Base-by-base conservation (phyloP, 2,797 vertebrate genomes). In the Alexandromys oeconomus region DNA sequence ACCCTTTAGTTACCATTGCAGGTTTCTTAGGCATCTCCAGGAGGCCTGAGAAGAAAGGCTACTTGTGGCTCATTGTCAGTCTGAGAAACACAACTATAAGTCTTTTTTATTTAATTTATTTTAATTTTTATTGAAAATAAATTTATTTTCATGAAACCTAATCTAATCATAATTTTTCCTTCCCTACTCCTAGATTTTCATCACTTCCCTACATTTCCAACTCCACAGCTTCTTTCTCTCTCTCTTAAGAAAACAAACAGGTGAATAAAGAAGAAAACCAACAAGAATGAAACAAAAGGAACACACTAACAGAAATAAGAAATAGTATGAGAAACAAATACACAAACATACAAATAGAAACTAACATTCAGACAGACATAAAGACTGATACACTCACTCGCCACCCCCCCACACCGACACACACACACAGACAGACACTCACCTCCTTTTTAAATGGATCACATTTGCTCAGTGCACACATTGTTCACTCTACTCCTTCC, bases 1-100 rank as follows among this genome's bases (percentile, higher is more conserved):
- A 57, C 0, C 19, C 0, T 57, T 57, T 46, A 31, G n/a, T 67
- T 48, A 48, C 1, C 21, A 40, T 78, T 9, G 21, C 25, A 23
- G 15, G 7, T 37, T 78, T 84, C 25, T 46, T 93, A 78, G 19
- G 3, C 8, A 73, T 10, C 21, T 15, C 2, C 19, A n/a, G 0
- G n/a, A 67, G 40, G 31, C 9, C 6, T 67, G 25, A 84, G 13
- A 54, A 40, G 2, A 82, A 31, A 63, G 14, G 5, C 10, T 3
- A 46, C 15, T 57, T 37, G 7, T 4, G 25, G 8, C 23, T 71
- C 51, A 81, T 7, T 54, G 2, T 90, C 31, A 90, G 3, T 23
- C 6, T 76, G 29, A 87, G 54, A 57, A 74, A 25, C 37, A 59
- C 29, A 63, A 48, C 7, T 54, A 8, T 7, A 4, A 46, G 1